Evolutionary conservation across 2,797 vertebrate genomes (phyloP), one percentile per base, ranked within the genome.

Genomic region (Sebastolobus alascanus): DNA sequence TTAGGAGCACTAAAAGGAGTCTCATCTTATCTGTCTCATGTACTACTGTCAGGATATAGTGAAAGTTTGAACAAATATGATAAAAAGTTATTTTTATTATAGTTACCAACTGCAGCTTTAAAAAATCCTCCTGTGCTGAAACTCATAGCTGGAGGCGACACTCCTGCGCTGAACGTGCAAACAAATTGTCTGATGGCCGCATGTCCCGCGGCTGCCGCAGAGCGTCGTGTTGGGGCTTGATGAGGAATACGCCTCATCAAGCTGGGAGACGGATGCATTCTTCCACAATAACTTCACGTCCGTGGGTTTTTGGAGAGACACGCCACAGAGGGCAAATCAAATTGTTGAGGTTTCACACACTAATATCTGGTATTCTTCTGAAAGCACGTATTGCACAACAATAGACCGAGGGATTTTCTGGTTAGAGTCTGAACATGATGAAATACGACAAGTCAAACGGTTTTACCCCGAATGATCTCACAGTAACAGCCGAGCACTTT

Each of bases 141-240:
- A 72, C 40, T 22, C 5, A 31, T 68, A 65, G 79, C 90, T 79
- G 67, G 73, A 89, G 87, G 84, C 73, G 75, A 87, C 54, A 29
- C 60, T 73, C 66, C 25, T 46, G 73, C 13, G 0, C 31, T 46
- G 68, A 86, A 86, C 18, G 61, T 84, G 78, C 85, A 88, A 87
- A 87, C 85, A 86, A 88, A 89, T 74, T 66, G 88, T 74, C 43
- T 82, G 82, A 81, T 8, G 65, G 61, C 79, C 79, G 77, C 75
- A 46, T 10, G 46, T 75, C 86, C 87, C 29, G 73, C 64, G 79
- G 90, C 89, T 52, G 80, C 69, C 10, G 50, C 66, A 8, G 27
- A 0, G 55, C 3, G 27, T 94, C 91, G 16, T 92, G 92, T 93
- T 11, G 20, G 16, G 94, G 90, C 92, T 90, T 92, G 93, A 92